Percentiles rank a stretch among this genome's conserved stretches.
Evolutionary conservation across 1,140 invertebrate species (phyloP).

Genomic region (Brachionus calyciflorus): DNA sequence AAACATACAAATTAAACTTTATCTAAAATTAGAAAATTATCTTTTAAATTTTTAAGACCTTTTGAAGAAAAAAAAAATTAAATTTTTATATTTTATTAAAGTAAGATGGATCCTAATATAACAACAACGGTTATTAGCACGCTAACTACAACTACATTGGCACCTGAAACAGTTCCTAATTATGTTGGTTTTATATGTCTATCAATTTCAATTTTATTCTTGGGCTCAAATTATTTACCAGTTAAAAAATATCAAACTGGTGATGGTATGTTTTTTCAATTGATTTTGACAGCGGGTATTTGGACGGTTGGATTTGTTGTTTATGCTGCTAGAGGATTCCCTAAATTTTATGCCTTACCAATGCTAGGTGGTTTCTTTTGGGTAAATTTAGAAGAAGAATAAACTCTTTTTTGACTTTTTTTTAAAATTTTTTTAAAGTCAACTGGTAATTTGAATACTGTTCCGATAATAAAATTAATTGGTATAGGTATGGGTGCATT

Average conservation of each 20-base stretch:
- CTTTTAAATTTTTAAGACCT: background rate
- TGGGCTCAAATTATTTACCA: conserved; percentile 60
- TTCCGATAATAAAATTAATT: conserved; percentile 47
- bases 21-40: background rate
- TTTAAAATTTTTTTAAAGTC: background rate
- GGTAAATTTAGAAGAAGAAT: conserved; percentile 41
- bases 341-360: conserved; percentile 54
- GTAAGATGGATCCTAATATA: conserved; percentile 23
- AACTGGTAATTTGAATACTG: conserved; percentile 43
- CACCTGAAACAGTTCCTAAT: background rate
- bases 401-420: background rate
- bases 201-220: conserved; percentile 55
- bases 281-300: conserved; percentile 55
- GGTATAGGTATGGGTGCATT: conserved; percentile 52
- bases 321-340: conserved; percentile 50
- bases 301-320: conserved; percentile 55
- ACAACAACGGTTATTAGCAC: conserved; percentile 19
- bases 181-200: conserved; percentile 55
- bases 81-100: background rate
- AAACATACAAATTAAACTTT: no score
- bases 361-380: conserved; percentile 59
- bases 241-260: conserved; percentile 61
- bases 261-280: conserved; percentile 62
- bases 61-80: background rate
- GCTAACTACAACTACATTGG: background rate